Percentiles rank a stretch among this genome's conserved stretches.
Conservation (phyloP, 1,140 invertebrate species). For the Anastrepha obliqua region DNA sequence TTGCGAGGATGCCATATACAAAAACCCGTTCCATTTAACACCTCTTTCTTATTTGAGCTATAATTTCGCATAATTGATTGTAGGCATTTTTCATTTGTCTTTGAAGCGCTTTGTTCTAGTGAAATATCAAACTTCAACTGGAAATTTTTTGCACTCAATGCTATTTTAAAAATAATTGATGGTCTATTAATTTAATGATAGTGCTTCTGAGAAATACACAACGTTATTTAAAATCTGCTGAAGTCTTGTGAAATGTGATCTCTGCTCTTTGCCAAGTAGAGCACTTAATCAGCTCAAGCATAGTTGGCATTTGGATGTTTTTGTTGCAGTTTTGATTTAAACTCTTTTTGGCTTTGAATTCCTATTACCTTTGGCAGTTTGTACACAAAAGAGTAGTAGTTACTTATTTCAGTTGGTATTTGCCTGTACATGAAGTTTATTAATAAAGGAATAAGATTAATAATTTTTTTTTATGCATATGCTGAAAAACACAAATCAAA, state of each 20-base stretch:
- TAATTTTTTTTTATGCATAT: no score
- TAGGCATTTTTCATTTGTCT: background rate
- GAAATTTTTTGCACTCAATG: background rate
- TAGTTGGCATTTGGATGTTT: background rate
- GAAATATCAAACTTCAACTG: background rate
- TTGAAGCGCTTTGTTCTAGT: background rate
- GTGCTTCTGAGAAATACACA: background rate
- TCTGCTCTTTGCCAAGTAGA: background rate
- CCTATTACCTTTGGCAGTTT: background rate
- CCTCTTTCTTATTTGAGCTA: background rate
- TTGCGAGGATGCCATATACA: no score
- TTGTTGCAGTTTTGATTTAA: no score
- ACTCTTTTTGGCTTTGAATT: background rate
- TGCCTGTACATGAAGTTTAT: no score
- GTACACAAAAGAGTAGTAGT: no score
- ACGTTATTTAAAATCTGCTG: background rate
- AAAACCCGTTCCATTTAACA: background rate
- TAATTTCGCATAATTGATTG: background rate
- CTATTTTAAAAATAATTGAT: background rate
- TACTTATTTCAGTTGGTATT: no score
- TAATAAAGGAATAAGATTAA: no score
- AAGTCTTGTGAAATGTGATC: background rate
- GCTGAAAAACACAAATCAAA: no score
- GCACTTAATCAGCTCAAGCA: background rate
- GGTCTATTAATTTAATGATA: conserved; percentile 31